These are phyloP conservation scores for Polydesmus complanatus DNA, from an alignment of 2,888 invertebrate genomes.

Conservation along the genomic window DNA sequence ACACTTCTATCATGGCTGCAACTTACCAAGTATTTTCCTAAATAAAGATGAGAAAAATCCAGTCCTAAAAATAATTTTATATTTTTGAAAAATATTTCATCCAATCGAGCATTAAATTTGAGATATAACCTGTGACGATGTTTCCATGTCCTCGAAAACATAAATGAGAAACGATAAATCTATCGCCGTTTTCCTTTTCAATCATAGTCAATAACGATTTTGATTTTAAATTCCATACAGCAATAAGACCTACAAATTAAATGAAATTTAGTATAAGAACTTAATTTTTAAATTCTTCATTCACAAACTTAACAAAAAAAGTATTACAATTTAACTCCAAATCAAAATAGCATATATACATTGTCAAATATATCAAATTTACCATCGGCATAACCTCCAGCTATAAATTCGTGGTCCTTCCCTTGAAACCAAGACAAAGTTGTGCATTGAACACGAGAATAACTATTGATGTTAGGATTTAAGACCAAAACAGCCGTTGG, in stretches of 20 bases:
- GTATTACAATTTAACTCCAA: too few species aligned
- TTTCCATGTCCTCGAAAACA: conserved; percentile 1
- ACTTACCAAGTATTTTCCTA: conserved; percentile 1
- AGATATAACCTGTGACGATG: conserved; percentile 1
- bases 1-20: conserved; percentile 6
- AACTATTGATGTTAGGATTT: too few species aligned
- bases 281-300: too few species aligned
- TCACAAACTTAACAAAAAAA: too few species aligned
- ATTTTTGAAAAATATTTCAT: not conserved
- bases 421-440: conserved; percentile 9
- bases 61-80: conserved; percentile 3
- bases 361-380: not conserved
- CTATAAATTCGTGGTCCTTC: conserved; percentile 1
- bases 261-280: too few species aligned
- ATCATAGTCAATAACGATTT: not conserved
- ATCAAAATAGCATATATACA: not conserved
- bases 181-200: not conserved
- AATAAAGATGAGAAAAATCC: conserved; percentile 4
- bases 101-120: not conserved
- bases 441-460: conserved; percentile 5
- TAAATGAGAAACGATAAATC: not conserved
- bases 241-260: conserved; percentile 5
- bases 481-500: not conserved
- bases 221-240: conserved; percentile 4
- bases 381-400: conserved; percentile 6